Base-by-base conservation (phyloP, 1,140 invertebrate species). In the Musca vetustissima region DNA sequence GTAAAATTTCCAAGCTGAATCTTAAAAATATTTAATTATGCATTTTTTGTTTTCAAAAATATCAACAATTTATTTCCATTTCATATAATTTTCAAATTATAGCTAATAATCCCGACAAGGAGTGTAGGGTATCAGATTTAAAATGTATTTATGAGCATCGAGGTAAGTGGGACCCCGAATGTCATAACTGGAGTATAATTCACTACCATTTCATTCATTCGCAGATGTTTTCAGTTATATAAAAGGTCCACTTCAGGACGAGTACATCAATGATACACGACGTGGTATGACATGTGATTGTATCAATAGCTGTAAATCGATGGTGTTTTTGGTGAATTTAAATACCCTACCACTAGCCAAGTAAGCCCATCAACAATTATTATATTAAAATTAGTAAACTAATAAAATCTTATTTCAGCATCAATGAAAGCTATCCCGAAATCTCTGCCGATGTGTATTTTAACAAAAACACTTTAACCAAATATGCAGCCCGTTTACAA, bases 171-270 rank as follows among this genome's bases (percentile, higher is more conserved):
- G 28, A n/a, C n/a, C n/a, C n/a, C n/a, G n/a, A n/a, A n/a, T 52
- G 19, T 15, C 17, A 32, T 19, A 52, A 50, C 2, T 65, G 14
- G 17, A 8, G 28, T 28, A 28, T 4, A 28, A 28, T 28, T 28
- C n/a, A 28, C 8, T 28, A 8, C 28, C 3, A 1, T 17, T 47
- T 66, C 22, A 48, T 48, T 15, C 4, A n/a, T 47, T 22, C 13
- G n/a, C 69, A 8, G 77, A 79, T 25, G 65, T 79, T 15, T 79
- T 79, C 19, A 71, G 70, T 66, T 77, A 79, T 24, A 59, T 72
- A 1, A 79, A 79, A 47, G 64, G 47, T 19, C 17, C n/a, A 4
- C 71, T 55, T 9, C 77, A 79, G 22, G 74, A 77, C 1, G 67
- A 71, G 13, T 70, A 72, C 25, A 77, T 79, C 7, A 79, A 74